Percentiles rank a stretch among this genome's conserved stretches.
Evolutionary conservation across 2,113 vertebrate species (phyloP).

Genomic region (Ifrita kowaldi): DNA sequence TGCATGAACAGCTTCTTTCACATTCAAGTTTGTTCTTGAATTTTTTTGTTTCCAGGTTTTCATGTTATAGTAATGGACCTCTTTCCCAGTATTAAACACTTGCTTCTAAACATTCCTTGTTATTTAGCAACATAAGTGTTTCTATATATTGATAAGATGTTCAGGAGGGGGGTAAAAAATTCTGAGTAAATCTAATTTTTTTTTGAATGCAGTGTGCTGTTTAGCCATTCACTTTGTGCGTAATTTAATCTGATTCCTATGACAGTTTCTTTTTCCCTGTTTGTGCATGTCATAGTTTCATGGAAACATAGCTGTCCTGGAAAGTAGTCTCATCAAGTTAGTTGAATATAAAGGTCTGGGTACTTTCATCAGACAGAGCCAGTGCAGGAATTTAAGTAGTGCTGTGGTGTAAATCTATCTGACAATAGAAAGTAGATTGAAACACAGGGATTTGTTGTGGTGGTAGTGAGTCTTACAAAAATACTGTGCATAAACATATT

Average conservation of each 20-base stretch:
- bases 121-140: neutral
- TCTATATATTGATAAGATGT: neutral
- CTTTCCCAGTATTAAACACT: neutral
- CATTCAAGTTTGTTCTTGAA: neutral
- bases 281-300: neutral
- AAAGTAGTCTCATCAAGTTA: neutral
- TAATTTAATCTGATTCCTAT: neutral
- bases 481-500: neutral
- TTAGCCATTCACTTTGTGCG: neutral
- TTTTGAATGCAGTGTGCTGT: neutral
- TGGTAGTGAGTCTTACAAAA: neutral
- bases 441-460: neutral
- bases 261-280: neutral
- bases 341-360: neutral
- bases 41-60: neutral
- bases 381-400: neutral
- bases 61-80: neutral
- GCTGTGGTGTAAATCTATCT: neutral
- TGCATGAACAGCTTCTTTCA: slow-evolving; percentile 34
- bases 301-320: neutral
- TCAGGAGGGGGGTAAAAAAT: neutral
- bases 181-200: neutral
- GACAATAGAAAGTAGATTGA: neutral
- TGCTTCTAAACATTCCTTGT: neutral
- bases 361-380: neutral